Base-by-base conservation (phyloP, 2,113 vertebrate genomes). In the Synchiropus splendidus region DNA sequence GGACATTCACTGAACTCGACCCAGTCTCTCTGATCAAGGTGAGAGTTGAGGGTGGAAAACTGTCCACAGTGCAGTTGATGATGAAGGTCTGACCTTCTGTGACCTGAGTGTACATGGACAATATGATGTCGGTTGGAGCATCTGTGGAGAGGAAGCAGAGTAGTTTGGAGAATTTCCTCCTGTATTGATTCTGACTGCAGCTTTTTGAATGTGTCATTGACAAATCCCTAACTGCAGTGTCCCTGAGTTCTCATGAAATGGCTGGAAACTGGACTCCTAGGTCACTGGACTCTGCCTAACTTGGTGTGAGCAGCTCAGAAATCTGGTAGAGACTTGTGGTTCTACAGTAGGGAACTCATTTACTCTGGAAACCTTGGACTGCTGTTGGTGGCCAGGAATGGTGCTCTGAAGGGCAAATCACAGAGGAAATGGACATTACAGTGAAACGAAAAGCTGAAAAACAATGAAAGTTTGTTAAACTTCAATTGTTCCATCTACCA, bases 41-140 rank as follows among this genome's bases (percentile, higher is more conserved):
- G 30, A 82, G 59, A 0, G 0, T 0, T 9, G 80, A 60, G 1
- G 0, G 0, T 8, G 83, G 83, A 30, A 2, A 56, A 44, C 83
- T 81, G 36, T 82, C 50, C 15, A 64, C 68, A 0, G 21, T 6
- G 32, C 83, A 85, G 11, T 0, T 32, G 36, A 84, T 45, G 15
- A 9, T 34, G 12, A 71, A 5, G 3, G 1, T 1, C 2, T 66
- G 17, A 1, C 16, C 55, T 2, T 78, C 74, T 0, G 0, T 69
- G 44, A 67, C 52, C 34, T 31, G 41, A 1, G 5, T 0, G 1
- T 6, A 12, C 67, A 83, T 61, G 2, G 31, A 31, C 27, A 85
- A 40, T 1, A 0, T 32, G n/a, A 18, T 27, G 10, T 34, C 12
- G n/a, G 31, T 66, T 9, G 80, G 83, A 34, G 61, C 27, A 51